Percentiles rank a stretch among this genome's conserved stretches.
These are phyloP conservation scores for Pseudopipra pipra DNA, from an alignment of 2,113 vertebrate genomes.

Conservation along the genomic window DNA sequence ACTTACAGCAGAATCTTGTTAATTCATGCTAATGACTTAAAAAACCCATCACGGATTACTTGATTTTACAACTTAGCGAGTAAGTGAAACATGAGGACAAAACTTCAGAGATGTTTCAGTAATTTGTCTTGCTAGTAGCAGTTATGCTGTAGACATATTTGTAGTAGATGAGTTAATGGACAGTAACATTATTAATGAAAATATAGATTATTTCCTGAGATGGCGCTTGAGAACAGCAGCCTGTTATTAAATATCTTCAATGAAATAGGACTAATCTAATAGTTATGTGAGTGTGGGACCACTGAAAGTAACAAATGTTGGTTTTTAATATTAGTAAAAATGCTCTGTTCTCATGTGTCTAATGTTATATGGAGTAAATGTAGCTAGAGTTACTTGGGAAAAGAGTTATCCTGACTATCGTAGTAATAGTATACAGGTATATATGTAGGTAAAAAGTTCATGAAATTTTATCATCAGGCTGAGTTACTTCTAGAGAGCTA, in stretches of 20 bases:
- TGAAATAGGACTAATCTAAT: neutral
- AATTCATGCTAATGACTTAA: slow-evolving; percentile 45
- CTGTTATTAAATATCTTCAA: neutral
- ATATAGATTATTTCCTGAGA: neutral
- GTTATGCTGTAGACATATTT: neutral
- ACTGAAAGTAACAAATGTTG: neutral
- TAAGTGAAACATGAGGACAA: slow-evolving; percentile 33
- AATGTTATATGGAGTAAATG: neutral
- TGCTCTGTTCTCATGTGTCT: neutral
- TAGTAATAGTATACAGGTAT: neutral
- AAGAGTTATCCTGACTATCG: neutral
- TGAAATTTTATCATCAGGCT: neutral
- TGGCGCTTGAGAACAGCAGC: neutral
- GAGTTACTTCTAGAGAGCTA: neutral
- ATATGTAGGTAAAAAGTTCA: neutral
- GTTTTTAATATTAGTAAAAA: neutral
- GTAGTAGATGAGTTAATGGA: neutral
- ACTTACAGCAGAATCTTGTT: slow-evolving; percentile 36
- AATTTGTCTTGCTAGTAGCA: neutral
- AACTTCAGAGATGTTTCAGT: neutral
- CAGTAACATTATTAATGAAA: neutral
- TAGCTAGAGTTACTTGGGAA: neutral
- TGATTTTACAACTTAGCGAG: slow-evolving; percentile 49
- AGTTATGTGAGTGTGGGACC: neutral
- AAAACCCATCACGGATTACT: neutral